Evolutionary conservation across 2,888 invertebrate genomes (phyloP).

Genomic region (Pachymerium ferrugineum): DNA sequence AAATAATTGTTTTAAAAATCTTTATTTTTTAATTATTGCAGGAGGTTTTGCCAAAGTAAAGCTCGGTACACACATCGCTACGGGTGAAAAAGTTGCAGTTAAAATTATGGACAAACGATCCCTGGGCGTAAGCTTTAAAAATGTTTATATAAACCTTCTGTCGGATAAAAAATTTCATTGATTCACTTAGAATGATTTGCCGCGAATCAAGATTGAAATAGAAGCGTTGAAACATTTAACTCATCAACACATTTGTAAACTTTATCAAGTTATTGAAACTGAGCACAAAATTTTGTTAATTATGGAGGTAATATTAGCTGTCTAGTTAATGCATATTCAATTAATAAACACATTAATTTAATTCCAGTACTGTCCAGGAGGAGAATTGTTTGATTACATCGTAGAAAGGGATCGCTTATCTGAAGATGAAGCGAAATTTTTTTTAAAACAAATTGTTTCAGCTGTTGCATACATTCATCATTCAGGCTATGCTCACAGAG

Average conservation of each 20-base stretch:
- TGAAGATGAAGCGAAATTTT: slow-evolving; percentile 66
- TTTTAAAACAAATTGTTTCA: slow-evolving; percentile 71
- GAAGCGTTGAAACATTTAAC: slow-evolving; percentile 63
- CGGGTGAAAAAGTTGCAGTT: slow-evolving; percentile 73
- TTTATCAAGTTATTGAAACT: slow-evolving; percentile 73
- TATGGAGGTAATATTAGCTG: slow-evolving; percentile 56
- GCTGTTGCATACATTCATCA: slow-evolving; percentile 71
- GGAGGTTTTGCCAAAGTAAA: slow-evolving; percentile 80
- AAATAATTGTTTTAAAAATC: background rate
- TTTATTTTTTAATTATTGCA: slow-evolving; percentile 42
- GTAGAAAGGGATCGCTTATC: slow-evolving; percentile 65
- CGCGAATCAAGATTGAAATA: slow-evolving; percentile 65
- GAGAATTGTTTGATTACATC: slow-evolving; percentile 79
- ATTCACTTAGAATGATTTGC: slow-evolving; percentile 60
- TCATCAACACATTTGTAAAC: slow-evolving; percentile 69
- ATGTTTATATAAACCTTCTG: background rate
- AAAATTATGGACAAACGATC: slow-evolving; percentile 73
- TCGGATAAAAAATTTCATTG: slow-evolving; percentile 25
- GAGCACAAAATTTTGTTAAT: slow-evolving; percentile 66
- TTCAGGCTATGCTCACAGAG: slow-evolving; percentile 70
- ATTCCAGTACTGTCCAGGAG: slow-evolving; percentile 66
- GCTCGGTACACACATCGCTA: slow-evolving; percentile 67
- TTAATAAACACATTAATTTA: background rate
- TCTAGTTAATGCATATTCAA: background rate
- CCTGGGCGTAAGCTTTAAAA: slow-evolving; percentile 59